Percentiles rank a stretch among this genome's conserved stretches.
These are phyloP conservation scores for Strix aluco DNA, from an alignment of 2,113 vertebrate genomes.

Conservation along the genomic window DNA sequence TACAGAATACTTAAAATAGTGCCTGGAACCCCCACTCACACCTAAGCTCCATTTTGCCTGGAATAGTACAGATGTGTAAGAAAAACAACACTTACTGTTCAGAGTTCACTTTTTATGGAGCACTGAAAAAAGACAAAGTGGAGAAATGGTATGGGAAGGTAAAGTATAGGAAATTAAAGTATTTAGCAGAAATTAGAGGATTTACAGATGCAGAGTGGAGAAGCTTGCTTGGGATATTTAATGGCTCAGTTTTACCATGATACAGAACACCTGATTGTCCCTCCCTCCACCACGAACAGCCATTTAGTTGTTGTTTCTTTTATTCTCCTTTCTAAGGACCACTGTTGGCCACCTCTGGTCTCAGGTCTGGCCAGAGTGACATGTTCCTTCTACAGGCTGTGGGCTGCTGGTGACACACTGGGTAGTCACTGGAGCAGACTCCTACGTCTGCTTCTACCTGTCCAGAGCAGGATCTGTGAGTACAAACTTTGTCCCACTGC, in stretches of 20 bases:
- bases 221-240: not conserved
- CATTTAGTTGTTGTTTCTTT: not conserved
- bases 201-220: not conserved
- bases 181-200: not conserved
- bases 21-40: not conserved
- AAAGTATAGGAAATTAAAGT: not conserved
- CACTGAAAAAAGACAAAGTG: not conserved
- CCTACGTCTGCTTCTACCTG: not conserved
- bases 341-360: not conserved
- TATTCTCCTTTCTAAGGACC: not conserved
- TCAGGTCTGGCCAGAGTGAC: not conserved
- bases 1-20: not conserved
- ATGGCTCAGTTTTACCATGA: not conserved
- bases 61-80: not conserved
- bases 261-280: not conserved
- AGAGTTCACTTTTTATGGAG: not conserved
- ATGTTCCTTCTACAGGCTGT: not conserved
- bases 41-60: not conserved
- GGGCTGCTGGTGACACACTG: not conserved
- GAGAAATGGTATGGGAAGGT: not conserved
- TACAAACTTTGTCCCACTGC: not conserved
- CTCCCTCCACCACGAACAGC: not conserved
- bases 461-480: not conserved
- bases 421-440: not conserved
- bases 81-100: not conserved